These are phyloP conservation scores for Ophraella communa DNA, from an alignment of 2,888 invertebrate genomes.

Conservation along the genomic window DNA sequence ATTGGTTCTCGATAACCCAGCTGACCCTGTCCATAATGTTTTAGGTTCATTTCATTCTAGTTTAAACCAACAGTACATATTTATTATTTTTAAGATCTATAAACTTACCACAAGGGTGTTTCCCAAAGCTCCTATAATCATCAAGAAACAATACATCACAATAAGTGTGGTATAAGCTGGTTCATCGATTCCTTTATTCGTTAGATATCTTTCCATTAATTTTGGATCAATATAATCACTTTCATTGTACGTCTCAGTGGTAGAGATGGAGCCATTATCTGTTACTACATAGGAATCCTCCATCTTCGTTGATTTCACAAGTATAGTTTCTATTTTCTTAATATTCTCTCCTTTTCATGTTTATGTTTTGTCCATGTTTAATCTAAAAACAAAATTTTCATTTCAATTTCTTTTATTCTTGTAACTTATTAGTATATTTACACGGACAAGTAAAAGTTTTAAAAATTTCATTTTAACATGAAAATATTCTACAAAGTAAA, in stretches of 20 bases:
- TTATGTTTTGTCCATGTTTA: background rate
- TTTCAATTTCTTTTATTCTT: too few relatives aligned
- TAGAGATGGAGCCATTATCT: conserved; percentile 2
- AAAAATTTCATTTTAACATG: too few relatives aligned
- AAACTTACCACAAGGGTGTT: conserved; percentile 81
- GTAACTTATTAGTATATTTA: too few relatives aligned
- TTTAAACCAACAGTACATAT: too few relatives aligned
- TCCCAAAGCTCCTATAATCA: conserved; percentile 82
- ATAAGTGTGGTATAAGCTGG: conserved; percentile 73
- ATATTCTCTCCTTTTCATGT: background rate
- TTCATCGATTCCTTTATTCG: conserved; percentile 75
- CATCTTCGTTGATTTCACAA: background rate
- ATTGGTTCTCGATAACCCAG: too few relatives aligned
- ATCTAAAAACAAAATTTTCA: background rate
- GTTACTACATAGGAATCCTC: conserved; percentile 5
- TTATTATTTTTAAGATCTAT: too few relatives aligned
- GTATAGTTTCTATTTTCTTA: background rate
- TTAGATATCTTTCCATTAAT: conserved; percentile 68
- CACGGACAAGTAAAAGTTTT: too few relatives aligned
- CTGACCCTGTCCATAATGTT: too few relatives aligned
- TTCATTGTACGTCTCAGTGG: conserved; percentile 6
- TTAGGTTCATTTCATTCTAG: too few relatives aligned
- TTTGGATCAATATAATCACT: conserved; percentile 53
- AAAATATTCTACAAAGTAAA: too few relatives aligned
- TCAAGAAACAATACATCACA: conserved; percentile 75